A percentile compares a stretch with the other conserved stretches of the same genome.
Evolutionary conservation across 2,888 invertebrate species (phyloP).

Genomic region (Platycheirus rosarum): DNA sequence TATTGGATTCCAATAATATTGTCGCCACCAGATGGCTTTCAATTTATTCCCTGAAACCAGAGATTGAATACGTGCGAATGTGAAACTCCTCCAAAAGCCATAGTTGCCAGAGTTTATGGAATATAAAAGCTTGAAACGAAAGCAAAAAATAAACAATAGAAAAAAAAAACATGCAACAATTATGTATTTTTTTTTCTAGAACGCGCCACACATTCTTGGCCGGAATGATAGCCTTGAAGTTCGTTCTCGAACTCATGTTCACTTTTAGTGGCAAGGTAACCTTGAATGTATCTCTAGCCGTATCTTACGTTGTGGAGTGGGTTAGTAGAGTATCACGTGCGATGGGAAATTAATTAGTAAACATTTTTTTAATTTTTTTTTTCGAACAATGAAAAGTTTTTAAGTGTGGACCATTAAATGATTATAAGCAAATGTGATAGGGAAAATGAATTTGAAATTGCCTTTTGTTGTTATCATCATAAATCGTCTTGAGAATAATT

Average conservation of each 20-base stretch:
- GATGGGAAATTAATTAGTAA: constrained; percentile 51
- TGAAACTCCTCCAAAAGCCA: constrained; percentile 32
- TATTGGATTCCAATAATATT: constrained; percentile 3
- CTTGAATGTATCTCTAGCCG: constrained; percentile 19
- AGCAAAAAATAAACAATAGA: not conserved
- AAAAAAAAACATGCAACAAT: constrained; percentile 23
- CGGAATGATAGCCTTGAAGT: constrained; percentile 18
- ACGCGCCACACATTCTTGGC: constrained; percentile 4
- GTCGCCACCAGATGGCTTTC: constrained; percentile 30
- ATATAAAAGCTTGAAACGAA: constrained; percentile 8
- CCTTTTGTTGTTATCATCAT: constrained; percentile 16
- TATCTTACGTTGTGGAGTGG: constrained; percentile 48
- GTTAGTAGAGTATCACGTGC: constrained; percentile 70
- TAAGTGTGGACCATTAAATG: constrained; percentile 36
- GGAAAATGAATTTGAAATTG: constrained; percentile 45
- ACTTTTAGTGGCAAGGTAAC: constrained; percentile 13
- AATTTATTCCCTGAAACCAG: constrained; percentile 32
- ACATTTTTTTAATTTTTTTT: not conserved
- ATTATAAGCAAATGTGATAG: constrained; percentile 38
- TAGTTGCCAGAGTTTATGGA: constrained; percentile 20
- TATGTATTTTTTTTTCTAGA: constrained; percentile 25
- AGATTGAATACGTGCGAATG: constrained; percentile 67
- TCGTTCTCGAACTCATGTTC: constrained; percentile 4
- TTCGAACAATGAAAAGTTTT: constrained; percentile 44
- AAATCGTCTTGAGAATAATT: not conserved